A percentile compares a stretch with the other conserved stretches of the same genome.
Evolutionary conservation across 2,113 vertebrate genomes (phyloP).

Genomic region (Channa maculata): DNA sequence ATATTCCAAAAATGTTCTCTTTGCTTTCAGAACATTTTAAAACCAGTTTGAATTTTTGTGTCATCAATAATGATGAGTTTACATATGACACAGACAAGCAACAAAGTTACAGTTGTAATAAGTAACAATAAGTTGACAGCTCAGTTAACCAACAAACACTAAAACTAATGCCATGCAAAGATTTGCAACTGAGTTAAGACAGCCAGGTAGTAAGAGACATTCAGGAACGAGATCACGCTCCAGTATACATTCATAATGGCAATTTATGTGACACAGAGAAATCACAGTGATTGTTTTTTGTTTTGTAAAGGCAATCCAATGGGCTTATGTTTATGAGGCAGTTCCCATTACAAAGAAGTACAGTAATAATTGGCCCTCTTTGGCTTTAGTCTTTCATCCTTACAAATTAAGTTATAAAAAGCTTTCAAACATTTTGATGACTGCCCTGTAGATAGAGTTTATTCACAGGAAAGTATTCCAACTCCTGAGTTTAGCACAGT

Average conservation of each 20-base stretch:
- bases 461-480: constrained; percentile 14
- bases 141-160: constrained; percentile 19
- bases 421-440: background rate
- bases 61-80: background rate
- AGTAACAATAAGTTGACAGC: constrained; percentile 39
- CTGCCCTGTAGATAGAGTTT: constrained; percentile 29
- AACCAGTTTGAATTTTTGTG: no score
- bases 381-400: constrained; percentile 58
- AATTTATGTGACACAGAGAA: constrained; percentile 37
- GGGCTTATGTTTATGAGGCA: constrained; percentile 41
- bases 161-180: constrained; percentile 55
- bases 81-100: background rate
- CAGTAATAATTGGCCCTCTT: constrained; percentile 57
- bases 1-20: background rate
- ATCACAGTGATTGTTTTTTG: constrained; percentile 74
- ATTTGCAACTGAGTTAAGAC: constrained; percentile 52
- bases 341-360: constrained; percentile 33
- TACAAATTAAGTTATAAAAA: background rate
- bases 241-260: constrained; percentile 64
- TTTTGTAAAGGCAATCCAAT: constrained; percentile 62
- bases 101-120: constrained; percentile 35
- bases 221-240: constrained; percentile 62
- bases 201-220: constrained; percentile 42
- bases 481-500: constrained; percentile 60
- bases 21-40: no score